phyloP scores from a whole-genome alignment of 2,797 vertebrate species.

The Diceros bicornis region DNA sequence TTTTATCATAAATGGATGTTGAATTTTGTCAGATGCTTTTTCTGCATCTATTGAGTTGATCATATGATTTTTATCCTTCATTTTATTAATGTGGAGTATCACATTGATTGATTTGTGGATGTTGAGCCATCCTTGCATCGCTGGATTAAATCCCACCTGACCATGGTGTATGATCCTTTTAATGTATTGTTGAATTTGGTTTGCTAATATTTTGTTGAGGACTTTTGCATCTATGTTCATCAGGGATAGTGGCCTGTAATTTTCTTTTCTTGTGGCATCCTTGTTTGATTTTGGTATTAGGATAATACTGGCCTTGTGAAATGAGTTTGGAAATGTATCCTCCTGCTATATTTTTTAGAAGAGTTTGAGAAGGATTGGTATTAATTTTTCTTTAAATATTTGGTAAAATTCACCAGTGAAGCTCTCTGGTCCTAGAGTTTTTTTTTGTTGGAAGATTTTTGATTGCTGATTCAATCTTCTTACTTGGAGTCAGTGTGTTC shows the following conservation, averaged over 20 bases:
- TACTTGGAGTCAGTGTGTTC: not conserved
- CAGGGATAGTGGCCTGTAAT: not conserved
- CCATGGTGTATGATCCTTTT: not conserved
- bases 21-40: not conserved
- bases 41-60: not conserved
- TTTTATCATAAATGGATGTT: not conserved
- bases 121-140: not conserved
- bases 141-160: not conserved
- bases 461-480: not conserved
- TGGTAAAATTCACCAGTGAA: not conserved
- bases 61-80: not conserved
- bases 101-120: not conserved
- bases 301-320: not conserved
- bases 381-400: not conserved
- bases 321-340: not conserved
- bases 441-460: not conserved
- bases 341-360: not conserved
- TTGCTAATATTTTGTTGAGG: not conserved
- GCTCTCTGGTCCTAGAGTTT: not conserved
- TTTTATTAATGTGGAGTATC: not conserved
- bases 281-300: not conserved
- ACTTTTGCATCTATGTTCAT: not conserved
- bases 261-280: not conserved
- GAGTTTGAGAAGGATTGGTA: not conserved
- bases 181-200: not conserved